Evolutionary conservation across 2,113 vertebrate genomes (phyloP).

Genomic region (Urocitellus parryii): DNA sequence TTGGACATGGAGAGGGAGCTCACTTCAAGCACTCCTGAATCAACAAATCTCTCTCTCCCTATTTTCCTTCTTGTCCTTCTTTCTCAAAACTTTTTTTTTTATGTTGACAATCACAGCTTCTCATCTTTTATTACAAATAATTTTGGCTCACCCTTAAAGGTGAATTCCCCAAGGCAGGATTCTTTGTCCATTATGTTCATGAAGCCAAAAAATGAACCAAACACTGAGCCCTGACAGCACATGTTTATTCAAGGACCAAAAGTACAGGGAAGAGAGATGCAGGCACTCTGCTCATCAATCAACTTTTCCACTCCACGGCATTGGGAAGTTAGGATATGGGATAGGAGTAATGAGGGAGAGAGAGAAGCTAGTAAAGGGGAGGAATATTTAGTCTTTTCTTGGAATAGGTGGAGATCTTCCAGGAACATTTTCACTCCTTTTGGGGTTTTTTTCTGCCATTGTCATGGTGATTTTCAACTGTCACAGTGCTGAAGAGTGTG

Average conservation of each 20-base stretch:
- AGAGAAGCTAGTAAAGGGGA: not conserved
- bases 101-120: not conserved
- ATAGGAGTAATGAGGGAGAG: not conserved
- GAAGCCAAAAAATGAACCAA: not conserved
- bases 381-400: not conserved
- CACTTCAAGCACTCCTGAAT: not conserved
- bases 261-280: not conserved
- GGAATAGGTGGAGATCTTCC: not conserved
- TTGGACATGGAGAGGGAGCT: not conserved
- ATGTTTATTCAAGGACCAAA: not conserved
- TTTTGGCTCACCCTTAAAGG: too few relatives aligned
- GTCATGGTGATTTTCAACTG: not conserved
- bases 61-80: not conserved
- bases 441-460: not conserved
- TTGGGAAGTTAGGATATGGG: not conserved
- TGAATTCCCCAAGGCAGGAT: too few relatives aligned
- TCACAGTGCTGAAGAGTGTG: not conserved
- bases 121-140: not conserved
- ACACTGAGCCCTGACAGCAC: not conserved
- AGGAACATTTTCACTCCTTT: not conserved
- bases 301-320: not conserved
- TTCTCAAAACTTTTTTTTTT: not conserved
- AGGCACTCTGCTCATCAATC: not conserved
- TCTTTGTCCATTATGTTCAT: too few relatives aligned
- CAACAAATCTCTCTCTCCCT: not conserved